Evolutionary conservation across 2,113 vertebrate species (phyloP), one percentile per base, ranked within the genome.

Genomic region (Lophura nycthemera): DNA sequence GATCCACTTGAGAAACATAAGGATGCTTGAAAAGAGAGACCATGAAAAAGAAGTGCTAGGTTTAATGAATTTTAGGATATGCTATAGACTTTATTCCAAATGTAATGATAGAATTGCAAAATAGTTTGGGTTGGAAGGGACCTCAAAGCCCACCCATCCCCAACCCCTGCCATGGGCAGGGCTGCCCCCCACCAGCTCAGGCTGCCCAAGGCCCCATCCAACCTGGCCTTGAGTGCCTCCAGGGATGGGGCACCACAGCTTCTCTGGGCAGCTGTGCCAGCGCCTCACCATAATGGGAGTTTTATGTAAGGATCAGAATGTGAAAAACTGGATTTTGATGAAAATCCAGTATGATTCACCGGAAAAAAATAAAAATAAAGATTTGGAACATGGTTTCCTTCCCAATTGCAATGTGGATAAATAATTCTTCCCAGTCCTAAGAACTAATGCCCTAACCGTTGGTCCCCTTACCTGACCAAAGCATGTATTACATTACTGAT

Each of bases 361-460:
- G 57, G 38, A 38, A 81, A 78, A 78, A 43, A 86, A 86, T 81
- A 95, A 91, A 92, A 80, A 25, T 8, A 30, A 85, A 38, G 77
- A 29, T 32, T 77, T 85, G 83, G 60, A 60, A 57, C 22, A 29
- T 5, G 3, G 1, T 90, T 88, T 89, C 47, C 34, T 89, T 91
- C 66, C 38, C 42, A 57, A 48, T 21, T 0, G 0, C n/a, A 92
- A 9, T 15, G 36, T 8, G 47, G 40, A 72, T 57, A 90, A 88
- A 75, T 34, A 56, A 72, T 72, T 21, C 56, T 83, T 78, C 34
- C 47, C 38, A 15, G n/a, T 38, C 45, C 57, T 82, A 73, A 47
- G 48, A 71, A 75, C 64, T 50, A 65, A 61, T 66, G 83, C 61
- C 48, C 21, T 20, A 61, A 43, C 38, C 65, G 14, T 61, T 88